Base-by-base conservation (phyloP, 2,113 vertebrate genomes). In the Coptodon rendalli region DNA sequence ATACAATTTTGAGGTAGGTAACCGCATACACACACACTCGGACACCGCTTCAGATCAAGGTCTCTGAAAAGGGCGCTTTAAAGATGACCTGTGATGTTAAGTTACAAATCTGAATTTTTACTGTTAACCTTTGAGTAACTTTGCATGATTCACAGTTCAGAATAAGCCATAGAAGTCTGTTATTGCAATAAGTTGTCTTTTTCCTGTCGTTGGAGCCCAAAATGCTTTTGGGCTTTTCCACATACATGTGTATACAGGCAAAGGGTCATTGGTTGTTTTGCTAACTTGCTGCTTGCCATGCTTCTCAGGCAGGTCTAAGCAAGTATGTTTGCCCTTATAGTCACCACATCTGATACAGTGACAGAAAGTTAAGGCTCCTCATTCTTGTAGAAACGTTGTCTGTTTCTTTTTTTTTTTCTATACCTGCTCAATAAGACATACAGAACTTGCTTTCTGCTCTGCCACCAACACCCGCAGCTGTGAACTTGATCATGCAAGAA, bases 1-100 rank as follows among this genome's bases (percentile, higher is more conserved):
- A 83, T 99, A 98, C 95, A 98, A 97, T 27, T 99, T 99, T 96
- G 97, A 97, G 97, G 98, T 98, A 95, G 95, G 97, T 73, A 12
- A 52, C 40, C 1, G 3, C 4, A 1, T 10, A 5, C 27, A 12
- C 4, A 6, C 53, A 34, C 68, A 6, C 29, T 16, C 36, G 6
- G 19, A 11, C 22, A 13, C 31, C 0, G 13, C 13, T 27, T 73
- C 38, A 71, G 5, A 2, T 43, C n/a, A 22, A 8, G 17, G 19
- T 9, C 7, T 53, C 16, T 29, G 24, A 2, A 52, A 31, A 13
- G 3, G 5, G 8, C 19, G 2, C 19, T 53, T 53, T 53, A 27
- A 27, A 73, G 22, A 16, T 6, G 40, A 45, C 0, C 68, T 73
- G 22, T 73, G 40, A 27, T 27, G n/a, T 16, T 27, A 9, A 45